Evolutionary conservation across 2,888 invertebrate genomes (phyloP).

Genomic region (Epistrophe grossulariae): DNA sequence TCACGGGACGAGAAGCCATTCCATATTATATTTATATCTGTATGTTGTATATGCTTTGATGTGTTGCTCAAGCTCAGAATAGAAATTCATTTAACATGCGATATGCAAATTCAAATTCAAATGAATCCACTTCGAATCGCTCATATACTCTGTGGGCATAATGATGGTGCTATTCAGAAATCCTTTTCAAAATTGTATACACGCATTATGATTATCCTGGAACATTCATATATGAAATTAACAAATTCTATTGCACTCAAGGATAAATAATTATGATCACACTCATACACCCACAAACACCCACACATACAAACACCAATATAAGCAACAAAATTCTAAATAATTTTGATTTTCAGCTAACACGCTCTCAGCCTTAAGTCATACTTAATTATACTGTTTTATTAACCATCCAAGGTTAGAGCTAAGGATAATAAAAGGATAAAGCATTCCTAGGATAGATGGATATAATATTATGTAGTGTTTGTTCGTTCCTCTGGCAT

Average conservation of each 20-base stretch:
- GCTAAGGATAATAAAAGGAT: constrained; percentile 28
- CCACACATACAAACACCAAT: constrained; percentile 7
- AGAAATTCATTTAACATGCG: constrained; percentile 51
- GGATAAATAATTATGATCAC: constrained; percentile 40
- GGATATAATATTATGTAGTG: not conserved
- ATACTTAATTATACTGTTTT: constrained; percentile 37
- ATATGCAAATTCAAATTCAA: constrained; percentile 59
- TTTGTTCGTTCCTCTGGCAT: constrained; percentile 1
- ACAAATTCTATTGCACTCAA: constrained; percentile 48
- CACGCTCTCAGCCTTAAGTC: constrained; percentile 35
- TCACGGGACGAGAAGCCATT: not conserved
- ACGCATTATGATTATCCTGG: constrained; percentile 57
- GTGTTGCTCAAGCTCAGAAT: constrained; percentile 2
- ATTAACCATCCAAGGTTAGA: constrained; percentile 40
- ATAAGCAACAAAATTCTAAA: constrained; percentile 29
- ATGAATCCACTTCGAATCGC: constrained; percentile 8
- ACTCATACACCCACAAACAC: constrained; percentile 8
- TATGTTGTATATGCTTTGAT: not conserved
- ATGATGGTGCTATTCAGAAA: constrained; percentile 44
- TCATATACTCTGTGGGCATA: not conserved
- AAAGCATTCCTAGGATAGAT: constrained; percentile 1
- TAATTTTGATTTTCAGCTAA: constrained; percentile 38
- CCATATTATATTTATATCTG: not conserved
- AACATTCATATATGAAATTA: constrained; percentile 38
- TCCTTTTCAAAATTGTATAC: constrained; percentile 51